phyloP scores from a whole-genome alignment of 2,113 vertebrate genomes.

The Amazona vittata region DNA sequence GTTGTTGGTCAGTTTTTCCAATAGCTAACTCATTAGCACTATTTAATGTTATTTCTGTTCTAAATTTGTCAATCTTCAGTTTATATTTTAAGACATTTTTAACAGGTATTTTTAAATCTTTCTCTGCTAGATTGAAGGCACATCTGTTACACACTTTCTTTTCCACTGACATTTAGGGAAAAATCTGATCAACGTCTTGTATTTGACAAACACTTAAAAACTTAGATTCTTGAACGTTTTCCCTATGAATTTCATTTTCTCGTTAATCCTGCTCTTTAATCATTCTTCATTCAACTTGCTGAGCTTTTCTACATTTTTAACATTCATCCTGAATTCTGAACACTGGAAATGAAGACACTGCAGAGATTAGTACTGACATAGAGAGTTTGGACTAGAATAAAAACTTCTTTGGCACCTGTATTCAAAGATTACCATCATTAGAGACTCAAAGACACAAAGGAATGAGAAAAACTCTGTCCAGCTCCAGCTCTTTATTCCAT shows the following conservation, averaged over 20 bases:
- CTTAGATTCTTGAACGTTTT: neutral
- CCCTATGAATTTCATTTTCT: neutral
- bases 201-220: constrained; percentile 30
- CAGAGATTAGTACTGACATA: neutral
- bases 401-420: neutral
- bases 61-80: neutral
- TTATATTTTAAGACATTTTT: neutral
- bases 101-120: neutral
- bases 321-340: neutral
- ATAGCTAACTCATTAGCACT: neutral
- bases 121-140: neutral
- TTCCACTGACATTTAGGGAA: neutral
- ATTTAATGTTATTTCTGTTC: neutral
- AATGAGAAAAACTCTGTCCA: neutral
- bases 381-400: neutral
- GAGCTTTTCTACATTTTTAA: neutral
- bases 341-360: neutral
- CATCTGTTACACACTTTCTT: neutral
- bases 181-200: neutral
- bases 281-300: neutral
- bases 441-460: neutral
- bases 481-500: neutral
- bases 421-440: neutral
- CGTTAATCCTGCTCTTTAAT: neutral
- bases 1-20: neutral